Conservation (phyloP, 2,113 vertebrate species). For the Chinchilla lanigera region DNA sequence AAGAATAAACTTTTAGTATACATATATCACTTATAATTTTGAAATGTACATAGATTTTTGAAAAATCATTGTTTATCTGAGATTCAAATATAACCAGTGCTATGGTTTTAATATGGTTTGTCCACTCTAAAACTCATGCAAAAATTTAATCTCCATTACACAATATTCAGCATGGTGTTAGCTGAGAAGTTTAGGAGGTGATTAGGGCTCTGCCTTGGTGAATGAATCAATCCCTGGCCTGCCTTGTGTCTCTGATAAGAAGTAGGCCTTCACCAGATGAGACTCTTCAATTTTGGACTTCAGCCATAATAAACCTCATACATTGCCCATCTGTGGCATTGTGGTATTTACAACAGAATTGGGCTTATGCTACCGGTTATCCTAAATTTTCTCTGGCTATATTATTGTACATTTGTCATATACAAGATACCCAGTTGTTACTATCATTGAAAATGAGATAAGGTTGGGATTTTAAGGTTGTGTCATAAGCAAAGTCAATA, state of each 20-base stretch:
- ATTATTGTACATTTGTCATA: not conserved
- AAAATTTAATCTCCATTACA: not conserved
- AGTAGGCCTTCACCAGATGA: not conserved
- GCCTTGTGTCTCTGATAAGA: not conserved
- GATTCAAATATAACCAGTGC: not conserved
- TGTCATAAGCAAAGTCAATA: not conserved
- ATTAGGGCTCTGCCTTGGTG: not conserved
- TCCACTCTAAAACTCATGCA: not conserved
- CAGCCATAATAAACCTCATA: not conserved
- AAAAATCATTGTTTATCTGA: not conserved
- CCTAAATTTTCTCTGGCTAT: not conserved
- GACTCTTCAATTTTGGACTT: not conserved
- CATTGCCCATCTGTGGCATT: not conserved
- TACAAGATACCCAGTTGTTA: not conserved
- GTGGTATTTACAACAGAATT: not conserved
- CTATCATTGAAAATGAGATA: not conserved
- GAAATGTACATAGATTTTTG: not conserved
- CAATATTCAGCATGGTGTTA: not conserved
- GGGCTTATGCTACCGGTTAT: not conserved
- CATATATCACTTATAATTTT: not conserved
- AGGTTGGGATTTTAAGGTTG: not conserved
- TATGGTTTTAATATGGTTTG: not conserved
- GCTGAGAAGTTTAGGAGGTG: not conserved
- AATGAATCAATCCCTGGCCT: not conserved
- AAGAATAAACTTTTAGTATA: slow-evolving; percentile 20